Base-by-base conservation (phyloP, 2,797 vertebrate species). In the Mormyrus hasselquistii region DNA sequence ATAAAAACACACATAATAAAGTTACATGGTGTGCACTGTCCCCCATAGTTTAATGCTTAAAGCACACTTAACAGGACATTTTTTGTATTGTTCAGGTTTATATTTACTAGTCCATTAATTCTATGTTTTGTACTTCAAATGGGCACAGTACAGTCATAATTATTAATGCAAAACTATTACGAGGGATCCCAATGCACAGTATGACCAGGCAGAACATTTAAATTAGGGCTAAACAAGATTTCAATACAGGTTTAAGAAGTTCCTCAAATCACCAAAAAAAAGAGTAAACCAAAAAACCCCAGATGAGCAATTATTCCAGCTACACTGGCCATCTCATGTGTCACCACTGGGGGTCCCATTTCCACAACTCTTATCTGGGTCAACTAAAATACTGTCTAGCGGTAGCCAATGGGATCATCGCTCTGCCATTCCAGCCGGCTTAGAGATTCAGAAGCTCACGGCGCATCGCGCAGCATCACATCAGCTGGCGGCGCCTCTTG, bases 391-490 rank as follows among this genome's bases (percentile, higher is more conserved):
- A 94, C 94, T 92, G 92, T 92, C 44, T 92, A 91, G 88, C 19
- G 29, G 41, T 69, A 90, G 88, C 95, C 96, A 96, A 96, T 96
- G 82, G 86, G 88, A 87, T 25, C 87, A 22, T 89, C n/a, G 65
- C 65, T 86, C 92, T 90, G 55, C 7, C 44, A 90, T 89, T 92
- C 6, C 55, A 14, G 82, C 88, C 89, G 92, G 90, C 91, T 93
- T 92, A 93, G 93, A 94, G 93, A 93, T 93, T 92, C 87, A 89
- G 19, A 19, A 92, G 93, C 91, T 89, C 91, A 88, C 69, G 0
- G 92, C 89, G 79, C 94, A 94, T 96, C 96, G 93, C 90, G 59
- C 87, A 34, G 87, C 92, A 96, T 96, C 95, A 93, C 92, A 91
- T 96, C 95, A 94, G 91, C 90, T 90, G 0, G 89, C 0, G 91